Evolutionary conservation across 2,113 vertebrate species (phyloP).

Genomic region (Jacana jacana): DNA sequence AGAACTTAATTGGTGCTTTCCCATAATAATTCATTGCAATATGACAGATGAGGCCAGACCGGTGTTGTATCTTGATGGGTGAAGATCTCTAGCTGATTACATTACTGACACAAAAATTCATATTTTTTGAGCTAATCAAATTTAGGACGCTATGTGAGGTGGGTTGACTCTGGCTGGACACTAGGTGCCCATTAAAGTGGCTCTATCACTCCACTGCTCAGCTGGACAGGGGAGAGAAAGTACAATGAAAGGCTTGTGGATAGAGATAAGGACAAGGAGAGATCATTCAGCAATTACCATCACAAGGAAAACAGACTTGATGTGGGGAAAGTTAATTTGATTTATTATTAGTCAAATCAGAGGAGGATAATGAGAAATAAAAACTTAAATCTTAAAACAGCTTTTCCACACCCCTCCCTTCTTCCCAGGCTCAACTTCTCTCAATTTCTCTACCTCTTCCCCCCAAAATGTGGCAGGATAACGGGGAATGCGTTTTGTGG

Average conservation of each 20-base stretch:
- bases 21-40: background rate
- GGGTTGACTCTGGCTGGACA: background rate
- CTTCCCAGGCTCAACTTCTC: background rate
- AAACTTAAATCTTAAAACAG: background rate
- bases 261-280: background rate
- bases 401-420: background rate
- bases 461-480: background rate
- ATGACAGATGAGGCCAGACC: background rate
- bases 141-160: background rate
- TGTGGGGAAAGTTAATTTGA: background rate
- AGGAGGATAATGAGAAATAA: background rate
- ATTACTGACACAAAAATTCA: background rate
- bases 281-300: background rate
- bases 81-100: background rate
- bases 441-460: background rate
- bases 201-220: background rate
- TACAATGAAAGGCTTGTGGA: background rate
- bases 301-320: background rate
- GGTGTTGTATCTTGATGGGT: background rate
- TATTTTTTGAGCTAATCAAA: background rate
- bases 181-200: background rate
- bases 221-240: background rate
- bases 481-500: background rate
- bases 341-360: background rate
- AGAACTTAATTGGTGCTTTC: background rate